Evolutionary conservation across 2,888 invertebrate species (phyloP), one percentile per base, ranked within the genome.

Genomic region (Vandiemenella viatica): DNA sequence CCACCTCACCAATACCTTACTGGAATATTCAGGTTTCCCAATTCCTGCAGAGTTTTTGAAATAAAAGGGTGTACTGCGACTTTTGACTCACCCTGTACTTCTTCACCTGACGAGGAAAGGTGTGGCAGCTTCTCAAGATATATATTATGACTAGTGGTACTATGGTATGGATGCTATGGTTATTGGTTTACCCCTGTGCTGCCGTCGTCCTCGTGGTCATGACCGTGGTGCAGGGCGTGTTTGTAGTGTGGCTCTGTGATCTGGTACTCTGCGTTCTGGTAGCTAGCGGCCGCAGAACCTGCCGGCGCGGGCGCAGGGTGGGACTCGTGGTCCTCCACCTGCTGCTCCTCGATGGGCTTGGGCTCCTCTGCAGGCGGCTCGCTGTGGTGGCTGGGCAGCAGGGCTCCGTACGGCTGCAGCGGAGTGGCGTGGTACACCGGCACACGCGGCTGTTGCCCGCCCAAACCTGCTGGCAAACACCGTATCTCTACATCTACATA

Each of bases 401-500:
- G 42, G 3, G 48, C 37, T 1, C 52, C 50, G 46, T 52, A 54
- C 5, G 50, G 52, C 15, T 50, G 40, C 13, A 54, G 45, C 15
- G 54, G 54, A 13, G 50, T 51, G 20, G 54, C 51, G 45, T 54
- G 52, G 44, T 52, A 52, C 17, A 52, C 50, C 1, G 53, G 50
- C 5, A 38, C 26, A 32, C 47, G 42, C 5, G 53, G 48, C 37
- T 53, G 53, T n/a, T 45, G n/a, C 1, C n/a, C n/a, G n/a, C n/a
- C n/a, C n/a, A n/a, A n/a, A n/a, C n/a, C n/a, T n/a, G n/a, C n/a
- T n/a, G n/a, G n/a, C n/a, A n/a, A n/a, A n/a, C n/a, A n/a, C n/a
- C n/a, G n/a, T n/a, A n/a, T n/a, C n/a, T n/a, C n/a, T n/a, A n/a
- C n/a, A n/a, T n/a, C n/a, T n/a, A n/a, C n/a, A n/a, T n/a, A n/a